Base-by-base conservation (phyloP, 2,113 vertebrate genomes). In the Genyomyrus donnyi region DNA sequence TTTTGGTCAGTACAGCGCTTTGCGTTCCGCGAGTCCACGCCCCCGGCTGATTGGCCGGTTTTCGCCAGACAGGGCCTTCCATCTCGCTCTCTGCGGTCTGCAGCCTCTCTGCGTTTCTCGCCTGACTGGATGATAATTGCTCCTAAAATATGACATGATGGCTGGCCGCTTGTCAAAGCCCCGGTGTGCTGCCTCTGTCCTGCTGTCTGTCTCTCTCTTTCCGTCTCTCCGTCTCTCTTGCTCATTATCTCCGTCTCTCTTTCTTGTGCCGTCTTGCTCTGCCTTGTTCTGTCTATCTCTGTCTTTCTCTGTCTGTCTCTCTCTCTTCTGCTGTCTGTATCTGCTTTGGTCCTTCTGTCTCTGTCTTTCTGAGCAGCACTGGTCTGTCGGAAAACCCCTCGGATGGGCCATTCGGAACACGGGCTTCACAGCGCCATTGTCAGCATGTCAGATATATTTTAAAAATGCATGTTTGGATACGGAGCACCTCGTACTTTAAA, bases 101-200 rank as follows among this genome's bases (percentile, higher is more conserved):
- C 93, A 93, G 92, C 94, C 95, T 95, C 95, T 95, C 97, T 96
- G 95, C 97, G 96, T 97, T 97, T 45, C 83, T 46, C 45, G 50
- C 49, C 49, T 87, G 85, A 31, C 27, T 52, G 83, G 97, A 97
- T 96, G 97, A 96, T 98, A 96, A 98, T 98, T 97, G 97, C 96
- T 95, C 95, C 95, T 93, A 95, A 97, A 97, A 98, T 97, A 96
- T 97, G 96, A 95, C 94, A 96, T 99, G 97, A 98, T 96, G 94
- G 95, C 94, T 94, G 95, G 95, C 91, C 94, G 91, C 92, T 17
- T 80, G 93, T 91, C 91, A 24, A n/a, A 27, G 45, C 46, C 84
- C 46, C 3, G 11, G 45, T 4, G 17, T 48, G 84, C 24, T 50
- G 84, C 90, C 92, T 92, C 35, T 39, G 74, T 80, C 74, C 17